phyloP scores from a whole-genome alignment of 2,888 invertebrate species.

The Phytoseiulus persimilis region DNA sequence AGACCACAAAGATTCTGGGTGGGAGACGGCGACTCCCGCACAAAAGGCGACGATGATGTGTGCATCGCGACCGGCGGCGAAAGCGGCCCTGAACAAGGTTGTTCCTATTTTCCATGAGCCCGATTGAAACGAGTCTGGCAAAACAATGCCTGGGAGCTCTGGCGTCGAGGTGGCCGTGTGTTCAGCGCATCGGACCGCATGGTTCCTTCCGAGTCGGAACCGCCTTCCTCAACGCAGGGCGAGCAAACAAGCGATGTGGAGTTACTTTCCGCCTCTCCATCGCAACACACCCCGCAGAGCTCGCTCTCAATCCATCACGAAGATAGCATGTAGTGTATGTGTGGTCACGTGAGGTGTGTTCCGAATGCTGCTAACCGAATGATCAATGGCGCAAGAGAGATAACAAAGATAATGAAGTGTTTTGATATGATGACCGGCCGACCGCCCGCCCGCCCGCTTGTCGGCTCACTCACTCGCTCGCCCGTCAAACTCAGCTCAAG shows the following conservation, averaged over 20 bases:
- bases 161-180: no score
- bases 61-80: neutral
- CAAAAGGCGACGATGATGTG: neutral
- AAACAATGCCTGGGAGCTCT: neutral
- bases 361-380: neutral
- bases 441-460: neutral
- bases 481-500: neutral
- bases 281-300: neutral
- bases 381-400: constrained; percentile 5
- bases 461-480: neutral
- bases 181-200: no score
- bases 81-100: neutral
- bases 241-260: no score
- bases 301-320: neutral
- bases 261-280: neutral
- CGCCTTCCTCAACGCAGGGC: no score
- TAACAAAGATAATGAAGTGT: constrained; percentile 5
- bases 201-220: no score
- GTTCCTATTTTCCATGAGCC: neutral
- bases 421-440: neutral
- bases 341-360: constrained; percentile 5
- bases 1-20: neutral
- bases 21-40: neutral
- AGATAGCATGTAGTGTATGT: neutral
- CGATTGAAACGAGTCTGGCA: neutral